phyloP scores from a whole-genome alignment of 2,113 vertebrate species.

The Scartelaos histophorus region DNA sequence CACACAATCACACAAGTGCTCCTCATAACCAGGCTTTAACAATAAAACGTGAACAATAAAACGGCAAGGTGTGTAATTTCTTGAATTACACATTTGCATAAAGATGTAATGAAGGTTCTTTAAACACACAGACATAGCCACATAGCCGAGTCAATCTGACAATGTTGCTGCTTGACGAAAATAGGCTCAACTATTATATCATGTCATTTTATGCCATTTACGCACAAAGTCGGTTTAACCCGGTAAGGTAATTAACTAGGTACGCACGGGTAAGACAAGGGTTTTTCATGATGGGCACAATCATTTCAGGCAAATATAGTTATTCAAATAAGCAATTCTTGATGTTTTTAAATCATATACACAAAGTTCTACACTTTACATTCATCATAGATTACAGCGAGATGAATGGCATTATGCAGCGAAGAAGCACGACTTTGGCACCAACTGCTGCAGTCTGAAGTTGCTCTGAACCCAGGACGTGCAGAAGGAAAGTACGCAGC shows the following conservation, averaged over 20 bases:
- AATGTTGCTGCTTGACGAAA: too few species aligned
- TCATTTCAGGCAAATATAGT: not conserved
- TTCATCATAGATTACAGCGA: not conserved
- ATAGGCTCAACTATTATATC: not conserved
- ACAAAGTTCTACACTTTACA: too few species aligned
- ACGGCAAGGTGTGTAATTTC: not conserved
- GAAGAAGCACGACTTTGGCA: conserved; percentile 8
- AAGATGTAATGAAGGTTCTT: not conserved
- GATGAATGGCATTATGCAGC: conserved; percentile 3
- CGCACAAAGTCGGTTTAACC: not conserved
- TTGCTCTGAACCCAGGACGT: not conserved
- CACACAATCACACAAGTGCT: conserved; percentile 10
- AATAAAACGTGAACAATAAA: not conserved
- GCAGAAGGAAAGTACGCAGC: conserved; percentile 59
- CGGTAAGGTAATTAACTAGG: not conserved
- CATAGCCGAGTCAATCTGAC: not conserved
- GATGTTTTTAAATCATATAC: too few species aligned
- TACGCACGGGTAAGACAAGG: too few species aligned
- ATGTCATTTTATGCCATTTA: not conserved
- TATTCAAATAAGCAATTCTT: not conserved
- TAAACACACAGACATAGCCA: too few species aligned
- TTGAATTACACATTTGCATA: not conserved
- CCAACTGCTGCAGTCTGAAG: conserved; percentile 7
- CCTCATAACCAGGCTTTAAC: not conserved
- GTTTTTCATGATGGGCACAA: not conserved